Percentiles rank a stretch among this genome's conserved stretches.
phyloP scores from a whole-genome alignment of 92 coral and sea anemone species.

The Montipora capitata region DNA sequence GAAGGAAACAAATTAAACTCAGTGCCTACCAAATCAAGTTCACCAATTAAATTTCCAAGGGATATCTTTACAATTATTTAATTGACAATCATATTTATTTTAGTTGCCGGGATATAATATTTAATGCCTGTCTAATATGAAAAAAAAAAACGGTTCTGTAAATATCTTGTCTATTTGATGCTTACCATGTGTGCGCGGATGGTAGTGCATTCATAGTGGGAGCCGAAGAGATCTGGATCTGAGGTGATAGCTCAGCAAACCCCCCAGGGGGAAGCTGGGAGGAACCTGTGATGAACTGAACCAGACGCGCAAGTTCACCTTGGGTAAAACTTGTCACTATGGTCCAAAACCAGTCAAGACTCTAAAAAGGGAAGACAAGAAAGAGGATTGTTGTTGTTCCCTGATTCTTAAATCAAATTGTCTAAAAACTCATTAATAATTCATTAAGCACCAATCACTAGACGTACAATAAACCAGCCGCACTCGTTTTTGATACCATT shows the following conservation, averaged over 20 bases:
- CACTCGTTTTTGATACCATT: too few relatives aligned
- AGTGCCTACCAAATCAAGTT: too few relatives aligned
- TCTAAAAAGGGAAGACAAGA: conserved; percentile 43
- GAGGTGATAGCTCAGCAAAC: conserved; percentile 90
- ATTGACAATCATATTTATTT: too few relatives aligned
- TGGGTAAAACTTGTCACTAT: conserved; percentile 92
- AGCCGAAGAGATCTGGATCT: conserved; percentile 81
- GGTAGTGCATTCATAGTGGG: conserved; percentile 81
- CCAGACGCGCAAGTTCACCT: conserved; percentile 94
- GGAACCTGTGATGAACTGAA: conserved; percentile 97
- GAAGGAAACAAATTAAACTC: too few relatives aligned
- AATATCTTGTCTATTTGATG: not conserved
- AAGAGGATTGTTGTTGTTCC: not conserved
- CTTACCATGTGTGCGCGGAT: conserved; percentile 96
- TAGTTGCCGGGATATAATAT: too few relatives aligned
- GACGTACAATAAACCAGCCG: too few relatives aligned
- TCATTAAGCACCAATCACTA: too few relatives aligned
- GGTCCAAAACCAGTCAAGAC: conserved; percentile 95
- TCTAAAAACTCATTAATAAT: too few relatives aligned
- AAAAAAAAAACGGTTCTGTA: too few relatives aligned
- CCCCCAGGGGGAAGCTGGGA: conserved; percentile 99
- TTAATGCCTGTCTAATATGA: too few relatives aligned
- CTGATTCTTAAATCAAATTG: not conserved
- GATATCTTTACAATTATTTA: too few relatives aligned
- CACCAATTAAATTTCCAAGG: too few relatives aligned